Evolutionary conservation across 2,888 invertebrate species (phyloP).

Genomic region (Drosophila limbata): DNA sequence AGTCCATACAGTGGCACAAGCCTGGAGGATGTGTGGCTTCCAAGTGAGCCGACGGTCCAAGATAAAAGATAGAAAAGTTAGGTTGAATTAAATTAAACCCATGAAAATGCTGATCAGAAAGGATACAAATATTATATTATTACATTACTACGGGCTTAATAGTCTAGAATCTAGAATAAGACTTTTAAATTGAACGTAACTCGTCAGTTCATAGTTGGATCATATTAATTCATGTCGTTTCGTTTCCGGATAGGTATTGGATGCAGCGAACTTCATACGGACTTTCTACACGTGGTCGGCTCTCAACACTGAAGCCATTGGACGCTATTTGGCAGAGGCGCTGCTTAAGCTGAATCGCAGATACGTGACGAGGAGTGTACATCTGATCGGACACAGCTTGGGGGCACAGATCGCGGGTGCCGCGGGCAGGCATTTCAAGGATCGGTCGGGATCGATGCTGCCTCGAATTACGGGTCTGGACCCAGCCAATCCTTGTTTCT

Average conservation of each 20-base stretch:
- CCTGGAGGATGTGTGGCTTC: too few species aligned
- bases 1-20: too few species aligned
- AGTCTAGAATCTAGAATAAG: too few species aligned
- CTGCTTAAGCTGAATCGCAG: slow-evolving; percentile 60
- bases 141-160: too few species aligned
- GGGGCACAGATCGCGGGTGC: slow-evolving; percentile 82
- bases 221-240: too few species aligned
- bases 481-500: slow-evolving; percentile 83
- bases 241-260: slow-evolving; percentile 42
- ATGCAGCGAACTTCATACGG: slow-evolving; percentile 73
- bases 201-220: too few species aligned
- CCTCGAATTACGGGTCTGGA: slow-evolving; percentile 82
- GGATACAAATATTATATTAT: too few species aligned
- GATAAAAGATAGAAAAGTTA: too few species aligned
- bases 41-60: too few species aligned
- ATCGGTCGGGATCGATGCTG: slow-evolving; percentile 58
- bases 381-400: slow-evolving; percentile 82
- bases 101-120: too few species aligned
- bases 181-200: too few species aligned
- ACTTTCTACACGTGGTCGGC: slow-evolving; percentile 83
- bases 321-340: slow-evolving; percentile 65
- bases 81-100: too few species aligned
- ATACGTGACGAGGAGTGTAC: slow-evolving; percentile 67
- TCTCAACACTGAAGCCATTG: slow-evolving; percentile 78
- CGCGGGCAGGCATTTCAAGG: slow-evolving; percentile 71